These are phyloP conservation scores for Drosophila paracracens DNA, from an alignment of 2,888 invertebrate species.

Conservation along the genomic window DNA sequence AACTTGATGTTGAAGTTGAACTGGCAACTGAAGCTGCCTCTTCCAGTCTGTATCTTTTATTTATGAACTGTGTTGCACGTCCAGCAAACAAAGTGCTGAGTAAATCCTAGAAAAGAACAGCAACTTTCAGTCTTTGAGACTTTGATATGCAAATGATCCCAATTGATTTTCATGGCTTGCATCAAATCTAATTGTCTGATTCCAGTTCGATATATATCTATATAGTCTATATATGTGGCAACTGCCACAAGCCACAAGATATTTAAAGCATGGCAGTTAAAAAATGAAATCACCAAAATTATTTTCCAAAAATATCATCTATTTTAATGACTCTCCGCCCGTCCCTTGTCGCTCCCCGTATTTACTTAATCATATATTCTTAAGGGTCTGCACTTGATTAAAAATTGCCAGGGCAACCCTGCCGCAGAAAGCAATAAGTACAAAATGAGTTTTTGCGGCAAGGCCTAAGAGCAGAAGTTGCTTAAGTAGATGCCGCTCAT, in stretches of 20 bases:
- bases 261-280: not conserved
- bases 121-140: not conserved
- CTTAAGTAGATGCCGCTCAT: slow-evolving; percentile 10
- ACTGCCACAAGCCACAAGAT: not conserved
- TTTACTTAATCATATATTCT: slow-evolving; percentile 22
- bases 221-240: not conserved
- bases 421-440: slow-evolving; percentile 11
- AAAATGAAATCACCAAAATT: not conserved
- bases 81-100: not conserved
- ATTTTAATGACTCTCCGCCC: not conserved
- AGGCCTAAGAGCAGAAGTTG: slow-evolving; percentile 4
- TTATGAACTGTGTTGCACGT: slow-evolving; percentile 64
- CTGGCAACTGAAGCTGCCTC: not conserved
- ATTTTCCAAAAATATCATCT: not conserved
- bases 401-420: slow-evolving; percentile 53
- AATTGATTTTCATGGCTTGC: slow-evolving; percentile 9
- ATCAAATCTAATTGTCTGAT: slow-evolving; percentile 12
- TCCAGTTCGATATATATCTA: not conserved
- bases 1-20: not conserved
- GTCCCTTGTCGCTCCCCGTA: not conserved
- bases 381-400: slow-evolving; percentile 47
- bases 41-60: slow-evolving; percentile 67
- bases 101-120: not conserved
- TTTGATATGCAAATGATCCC: not conserved
- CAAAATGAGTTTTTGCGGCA: slow-evolving; percentile 4